Evolutionary conservation across 2,888 invertebrate genomes (phyloP), one percentile per base, ranked within the genome.

Genomic region (Plebejus anna): DNA sequence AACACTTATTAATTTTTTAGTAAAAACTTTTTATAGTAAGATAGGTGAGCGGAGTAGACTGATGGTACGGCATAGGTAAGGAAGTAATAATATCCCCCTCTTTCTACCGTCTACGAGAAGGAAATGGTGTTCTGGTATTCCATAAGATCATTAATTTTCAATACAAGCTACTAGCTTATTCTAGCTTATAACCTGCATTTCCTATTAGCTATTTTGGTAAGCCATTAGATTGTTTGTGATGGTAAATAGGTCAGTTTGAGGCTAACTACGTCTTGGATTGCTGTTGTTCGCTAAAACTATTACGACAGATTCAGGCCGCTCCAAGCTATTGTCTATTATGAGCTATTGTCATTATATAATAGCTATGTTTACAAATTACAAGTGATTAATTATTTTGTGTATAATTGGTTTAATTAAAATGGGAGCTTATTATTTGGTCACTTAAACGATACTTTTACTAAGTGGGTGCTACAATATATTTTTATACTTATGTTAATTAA

Each of bases 191-290:
- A 57, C 57, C 57, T 57, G n/a, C 7, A 22, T 13, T 59, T 59
- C 22, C n/a, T 7, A 22, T 59, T 7, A 59, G n/a, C 59, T 59
- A 59, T 59, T 59, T 59, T 22, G 59, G 59, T 59, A 59, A 22
- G 59, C 59, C 59, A 59, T 59, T 59, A 59, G 59, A 57, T 57
- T 57, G n/a, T 59, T 59, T 59, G 59, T 22, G n/a, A n/a, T 59
- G 59, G n/a, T 59, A 59, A 59, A n/a, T 59, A 59, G 59, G 59
- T 22, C 59, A 59, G 7, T 59, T 59, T 59, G 59, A 22, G 59
- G 59, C 59, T 22, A 59, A 59, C 59, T 59, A 59, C 59, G 59
- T 59, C 59, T 59, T 59, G 59, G 59, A 59, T 59, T 59, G 59
- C 59, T 22, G 59, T 59, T 59, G 59, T 59, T 59, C 59, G 59